Base-by-base conservation (phyloP, 2,888 invertebrate species). In the Leptinotarsa peninsularis region DNA sequence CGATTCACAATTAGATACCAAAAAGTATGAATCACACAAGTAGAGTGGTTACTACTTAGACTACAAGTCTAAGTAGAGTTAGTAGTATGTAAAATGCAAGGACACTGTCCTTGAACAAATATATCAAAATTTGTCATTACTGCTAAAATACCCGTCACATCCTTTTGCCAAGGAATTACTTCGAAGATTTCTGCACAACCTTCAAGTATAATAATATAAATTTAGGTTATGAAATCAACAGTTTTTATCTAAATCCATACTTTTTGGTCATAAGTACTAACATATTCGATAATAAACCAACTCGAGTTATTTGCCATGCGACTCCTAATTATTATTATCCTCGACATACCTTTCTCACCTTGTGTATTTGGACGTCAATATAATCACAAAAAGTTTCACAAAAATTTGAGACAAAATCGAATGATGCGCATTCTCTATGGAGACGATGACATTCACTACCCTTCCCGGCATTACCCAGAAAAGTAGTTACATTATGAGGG, bases 361-460 rank as follows among this genome's bases (percentile, higher is more conserved):
- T 63, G 56, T 50, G 43, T 69, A 33, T 10, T 60, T 70, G 70
- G 70, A 70, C 70, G 70, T 70, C 7, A 33, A 43, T 70, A 18
- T 58, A 49, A 70, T 70, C 70, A 70, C 70, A 70, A 70, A 58
- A 56, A 63, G 58, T 70, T 70, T 23, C 70, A 70, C 23, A 50
- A 58, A 56, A 58, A 49, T 49, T 63, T 63, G 63, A 63, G 63
- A 63, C 63, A n/a, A 63, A 43, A 58, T 49, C 21, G 21, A 58
- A 14, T 49, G 14, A 49, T 14, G 21, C 58, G 1, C 17, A n/a
- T 49, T 70, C 10, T 21, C 43, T 43, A 49, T 17, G 58, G 14
- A 70, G 58, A 13, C 49, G 49, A 56, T 23, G 43, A 43, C 4
- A n/a, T 52, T 52, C 52, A 52, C n/a, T 17, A 17, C 7, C 17